Base-by-base conservation (phyloP, 2,888 invertebrate species). In the Serrognathus titanus region DNA sequence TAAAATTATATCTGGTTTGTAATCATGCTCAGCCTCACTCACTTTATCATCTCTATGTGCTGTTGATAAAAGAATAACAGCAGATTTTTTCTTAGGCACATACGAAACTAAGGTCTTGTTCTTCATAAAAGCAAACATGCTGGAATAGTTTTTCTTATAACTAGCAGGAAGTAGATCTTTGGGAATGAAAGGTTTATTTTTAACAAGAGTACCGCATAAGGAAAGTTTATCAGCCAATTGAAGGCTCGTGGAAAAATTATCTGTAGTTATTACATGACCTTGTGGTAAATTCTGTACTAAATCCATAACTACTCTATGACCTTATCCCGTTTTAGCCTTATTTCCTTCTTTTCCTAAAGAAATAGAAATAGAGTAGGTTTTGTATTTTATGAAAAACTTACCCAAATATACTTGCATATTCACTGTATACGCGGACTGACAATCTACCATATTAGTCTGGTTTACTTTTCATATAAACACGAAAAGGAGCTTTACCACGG, bases 171-270 rank as follows among this genome's bases (percentile, higher is more conserved):
- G 13, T 8, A 51, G 39, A 24, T 45, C 46, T n/a, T 24, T 16
- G 12, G 35, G 51, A 46, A 54, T 51, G n/a, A 10, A 43, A 10
- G 58, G 45, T 39, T 55, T 58, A 48, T 55, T 58, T 58, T 58
- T 58, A 9, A 48, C 37, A n/a, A 58, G 51, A 35, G 51, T 55
- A 43, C 54, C 55, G 55, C 35, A 47, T 8, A 58, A 41, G 16
- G 58, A 49, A 9, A 51, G 11, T 11, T 31, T 35, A 9, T 41
- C 50, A 11, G 9, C 24, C n/a, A 36, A 37, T n/a, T n/a, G n/a
- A n/a, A n/a, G n/a, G n/a, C n/a, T n/a, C n/a, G n/a, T n/a, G n/a
- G n/a, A n/a, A n/a, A n/a, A n/a, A n/a, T n/a, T n/a, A n/a, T n/a
- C n/a, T n/a, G n/a, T n/a, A n/a, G n/a, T n/a, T n/a, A n/a, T n/a